These are phyloP conservation scores for Perdita meconis DNA, from an alignment of 2,888 invertebrate genomes.

Conservation along the genomic window DNA sequence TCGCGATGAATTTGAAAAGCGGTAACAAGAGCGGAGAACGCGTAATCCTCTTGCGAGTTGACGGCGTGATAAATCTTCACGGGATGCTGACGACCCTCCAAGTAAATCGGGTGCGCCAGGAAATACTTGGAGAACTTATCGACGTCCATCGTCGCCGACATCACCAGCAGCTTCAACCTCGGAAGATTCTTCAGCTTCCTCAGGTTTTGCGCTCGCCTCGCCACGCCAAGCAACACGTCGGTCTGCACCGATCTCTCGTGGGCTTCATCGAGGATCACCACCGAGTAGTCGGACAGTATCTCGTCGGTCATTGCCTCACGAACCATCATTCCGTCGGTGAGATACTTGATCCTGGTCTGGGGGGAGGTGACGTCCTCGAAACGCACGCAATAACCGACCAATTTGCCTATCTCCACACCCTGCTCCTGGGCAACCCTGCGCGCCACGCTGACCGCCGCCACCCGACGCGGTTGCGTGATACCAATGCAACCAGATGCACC, in stretches of 20 bases:
- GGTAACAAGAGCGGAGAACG: slow-evolving; percentile 92
- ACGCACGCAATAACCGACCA: slow-evolving; percentile 92
- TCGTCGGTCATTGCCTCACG: slow-evolving; percentile 94
- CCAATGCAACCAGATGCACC: slow-evolving; percentile 89
- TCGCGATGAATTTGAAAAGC: slow-evolving; percentile 95
- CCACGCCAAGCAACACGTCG: slow-evolving; percentile 96
- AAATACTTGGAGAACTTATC: slow-evolving; percentile 96
- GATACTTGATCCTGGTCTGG: slow-evolving; percentile 93
- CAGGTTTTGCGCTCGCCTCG: slow-evolving; percentile 93
- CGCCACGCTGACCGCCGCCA: slow-evolving; percentile 97
- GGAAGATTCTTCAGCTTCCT: slow-evolving; percentile 87
- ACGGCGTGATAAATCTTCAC: slow-evolving; percentile 91
- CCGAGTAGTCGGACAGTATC: slow-evolving; percentile 90
- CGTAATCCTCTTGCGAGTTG: slow-evolving; percentile 92
- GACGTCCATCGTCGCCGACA: slow-evolving; percentile 99
- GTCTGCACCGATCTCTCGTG: slow-evolving; percentile 98
- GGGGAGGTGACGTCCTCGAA: slow-evolving; percentile 95
- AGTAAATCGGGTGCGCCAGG: slow-evolving; percentile 92
- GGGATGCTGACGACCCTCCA: slow-evolving; percentile 95
- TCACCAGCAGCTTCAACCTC: slow-evolving; percentile 92
- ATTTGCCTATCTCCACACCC: slow-evolving; percentile 89
- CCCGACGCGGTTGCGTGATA: slow-evolving; percentile 96
- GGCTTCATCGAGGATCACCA: slow-evolving; percentile 94
- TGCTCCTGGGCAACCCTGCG: slow-evolving; percentile 95
- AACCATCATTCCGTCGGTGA: slow-evolving; percentile 97